phyloP scores from a whole-genome alignment of 2,888 invertebrate species.

The Hypomecis punctinalis region DNA sequence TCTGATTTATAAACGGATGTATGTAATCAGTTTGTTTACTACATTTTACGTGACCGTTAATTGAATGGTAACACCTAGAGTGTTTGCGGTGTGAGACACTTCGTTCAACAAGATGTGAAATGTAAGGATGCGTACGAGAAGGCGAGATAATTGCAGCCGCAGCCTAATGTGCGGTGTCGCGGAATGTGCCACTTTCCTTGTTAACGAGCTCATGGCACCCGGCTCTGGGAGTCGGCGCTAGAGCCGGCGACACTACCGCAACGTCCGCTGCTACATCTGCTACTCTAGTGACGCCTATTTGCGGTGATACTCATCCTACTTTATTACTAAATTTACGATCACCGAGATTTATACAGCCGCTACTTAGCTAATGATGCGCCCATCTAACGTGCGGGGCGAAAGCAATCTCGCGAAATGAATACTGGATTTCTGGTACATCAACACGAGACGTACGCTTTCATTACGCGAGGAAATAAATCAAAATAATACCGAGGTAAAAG shows the following conservation, averaged over 20 bases:
- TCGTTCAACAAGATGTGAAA: slow-evolving; percentile 47
- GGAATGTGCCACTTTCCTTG: slow-evolving; percentile 73
- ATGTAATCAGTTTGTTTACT: not conserved
- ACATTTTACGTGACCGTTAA: slow-evolving; percentile 18
- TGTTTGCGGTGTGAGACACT: slow-evolving; percentile 35
- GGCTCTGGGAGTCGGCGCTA: slow-evolving; percentile 22
- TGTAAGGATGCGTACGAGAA: slow-evolving; percentile 42
- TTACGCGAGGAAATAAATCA: slow-evolving; percentile 81
- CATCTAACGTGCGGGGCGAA: slow-evolving; percentile 51
- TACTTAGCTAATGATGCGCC: slow-evolving; percentile 63
- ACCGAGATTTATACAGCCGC: slow-evolving; percentile 55
- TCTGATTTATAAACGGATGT: not conserved
- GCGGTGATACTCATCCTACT: slow-evolving; percentile 67
- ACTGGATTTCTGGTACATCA: slow-evolving; percentile 73
- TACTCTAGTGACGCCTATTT: slow-evolving; percentile 72
- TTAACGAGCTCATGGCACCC: slow-evolving; percentile 71
- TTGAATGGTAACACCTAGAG: slow-evolving; percentile 28
- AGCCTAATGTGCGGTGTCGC: slow-evolving; percentile 73
- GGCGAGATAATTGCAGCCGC: slow-evolving; percentile 68
- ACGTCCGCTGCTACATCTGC: slow-evolving; percentile 64
- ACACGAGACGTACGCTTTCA: slow-evolving; percentile 81
- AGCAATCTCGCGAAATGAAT: slow-evolving; percentile 67
- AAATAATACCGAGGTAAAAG: slow-evolving; percentile 82
- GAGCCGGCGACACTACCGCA: slow-evolving; percentile 55
- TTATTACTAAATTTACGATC: slow-evolving; percentile 68